These are phyloP conservation scores for Drosophila borborema DNA, from an alignment of 2,888 invertebrate genomes.

Conservation along the genomic window DNA sequence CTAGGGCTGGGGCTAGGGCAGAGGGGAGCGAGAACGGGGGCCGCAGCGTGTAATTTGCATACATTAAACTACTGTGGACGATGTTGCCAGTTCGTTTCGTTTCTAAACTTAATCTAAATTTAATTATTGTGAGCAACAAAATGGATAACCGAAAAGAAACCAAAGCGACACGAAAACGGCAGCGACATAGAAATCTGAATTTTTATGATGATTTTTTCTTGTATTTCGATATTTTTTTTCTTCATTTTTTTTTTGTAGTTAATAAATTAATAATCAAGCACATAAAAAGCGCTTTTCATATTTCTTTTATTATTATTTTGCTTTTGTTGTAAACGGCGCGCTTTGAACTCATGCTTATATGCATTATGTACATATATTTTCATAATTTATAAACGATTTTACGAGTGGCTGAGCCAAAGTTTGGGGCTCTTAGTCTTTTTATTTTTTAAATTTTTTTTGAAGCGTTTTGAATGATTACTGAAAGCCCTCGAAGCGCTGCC, in stretches of 20 bases:
- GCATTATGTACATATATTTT: slow-evolving; percentile 81
- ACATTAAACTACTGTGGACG: slow-evolving; percentile 77
- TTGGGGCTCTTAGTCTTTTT: slow-evolving; percentile 56
- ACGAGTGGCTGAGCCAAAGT: slow-evolving; percentile 44
- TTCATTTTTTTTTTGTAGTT: slow-evolving; percentile 42
- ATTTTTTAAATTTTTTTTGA: slow-evolving; percentile 21
- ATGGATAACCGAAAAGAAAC: slow-evolving; percentile 47
- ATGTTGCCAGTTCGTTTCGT: slow-evolving; percentile 56
- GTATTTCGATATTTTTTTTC: slow-evolving; percentile 11
- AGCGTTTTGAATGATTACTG: slow-evolving; percentile 72
- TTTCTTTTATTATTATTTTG: slow-evolving; percentile 44
- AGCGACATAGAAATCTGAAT: slow-evolving; percentile 62
- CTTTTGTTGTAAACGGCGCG: slow-evolving; percentile 60
- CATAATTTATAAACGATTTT: slow-evolving; percentile 79
- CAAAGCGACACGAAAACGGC: slow-evolving; percentile 39
- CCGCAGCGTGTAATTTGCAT: slow-evolving; percentile 75
- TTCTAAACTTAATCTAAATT: slow-evolving; percentile 78
- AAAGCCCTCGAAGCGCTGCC: slow-evolving; percentile 56
- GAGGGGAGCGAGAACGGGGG: not conserved
- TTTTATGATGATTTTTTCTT: slow-evolving; percentile 44
- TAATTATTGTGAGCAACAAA: slow-evolving; percentile 78
- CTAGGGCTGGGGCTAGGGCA: not conserved
- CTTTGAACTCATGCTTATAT: slow-evolving; percentile 70
- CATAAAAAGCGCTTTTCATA: slow-evolving; percentile 76
- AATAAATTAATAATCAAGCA: slow-evolving; percentile 80